Base-by-base conservation (phyloP, 2,888 invertebrate genomes). In the Rutpela maculata region DNA sequence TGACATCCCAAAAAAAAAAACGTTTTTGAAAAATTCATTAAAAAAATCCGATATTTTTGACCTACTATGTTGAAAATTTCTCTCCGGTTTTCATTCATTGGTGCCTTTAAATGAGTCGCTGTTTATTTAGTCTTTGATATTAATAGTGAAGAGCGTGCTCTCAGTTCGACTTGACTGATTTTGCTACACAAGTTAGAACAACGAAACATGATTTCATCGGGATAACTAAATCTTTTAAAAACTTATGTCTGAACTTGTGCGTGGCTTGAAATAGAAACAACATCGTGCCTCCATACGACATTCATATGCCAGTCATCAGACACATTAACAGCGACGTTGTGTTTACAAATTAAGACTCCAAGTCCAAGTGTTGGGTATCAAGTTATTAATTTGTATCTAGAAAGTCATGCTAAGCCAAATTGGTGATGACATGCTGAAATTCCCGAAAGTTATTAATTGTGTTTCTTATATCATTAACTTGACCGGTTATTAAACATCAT, bases 401-500 rank as follows among this genome's bases (percentile, higher is more conserved):
- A 59, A 65, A n/a, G 10, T 43, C 62, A 17, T n/a, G 35, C 62
- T 35, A 63, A 63, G 62, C 35, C 17, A 35, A 63, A 63, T 63
- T 63, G 62, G 35, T 63, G 62, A 66, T 66, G 65, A 66, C 65
- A 18, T 17, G 19, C 65, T 38, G 43, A 38, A 38, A 66, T 66
- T 18, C 65, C 38, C 38, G 43, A 66, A 66, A 66, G 65, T 50
- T 66, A 50, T 66, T 66, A 66, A 66, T 63, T 66, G 7, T 22
- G 19, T 43, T 43, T 43, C 50, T 66, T 66, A 18, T 50, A 17
- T 4, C 15, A 15, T 12, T 10, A 43, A 38, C 9, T n/a, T 63
- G 5, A 15, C 17, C 17, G 3, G 11, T 63, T 63, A 63, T 10
- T 1, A n/a, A 38, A 63, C 63, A 18, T 17, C 38, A 3, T 4